phyloP scores from a whole-genome alignment of 2,113 vertebrate species.

The Hydropotes inermis region DNA sequence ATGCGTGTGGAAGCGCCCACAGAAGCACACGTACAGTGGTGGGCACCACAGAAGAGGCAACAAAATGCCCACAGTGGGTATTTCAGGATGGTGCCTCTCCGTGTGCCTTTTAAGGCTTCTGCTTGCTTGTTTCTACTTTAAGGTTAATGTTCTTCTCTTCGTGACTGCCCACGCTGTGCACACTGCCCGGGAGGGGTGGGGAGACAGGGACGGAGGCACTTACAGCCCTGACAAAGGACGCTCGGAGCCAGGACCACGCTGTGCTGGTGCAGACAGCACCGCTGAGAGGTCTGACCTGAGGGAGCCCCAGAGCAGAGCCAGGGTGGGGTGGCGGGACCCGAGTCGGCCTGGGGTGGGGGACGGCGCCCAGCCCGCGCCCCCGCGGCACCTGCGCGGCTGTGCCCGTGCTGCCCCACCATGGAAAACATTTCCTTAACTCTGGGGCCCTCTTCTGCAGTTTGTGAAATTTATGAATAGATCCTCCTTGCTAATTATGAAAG shows the following conservation, averaged over 20 bases:
- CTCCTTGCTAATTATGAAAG: not conserved
- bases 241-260: rapidly evolving
- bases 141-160: not conserved
- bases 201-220: not conserved
- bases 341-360: rapidly evolving
- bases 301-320: rapidly evolving
- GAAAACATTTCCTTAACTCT: not conserved
- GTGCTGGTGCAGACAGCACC: rapidly evolving
- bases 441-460: not conserved
- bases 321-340: rapidly evolving
- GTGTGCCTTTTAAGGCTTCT: not conserved
- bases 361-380: rapidly evolving
- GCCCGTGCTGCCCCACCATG: rapidly evolving
- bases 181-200: rapidly evolving
- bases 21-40: rapidly evolving
- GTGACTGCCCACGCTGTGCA: rapidly evolving
- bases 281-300: rapidly evolving
- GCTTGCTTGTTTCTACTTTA: not conserved
- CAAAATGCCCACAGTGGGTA: rapidly evolving
- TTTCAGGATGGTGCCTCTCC: rapidly evolving
- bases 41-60: rapidly evolving
- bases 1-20: rapidly evolving
- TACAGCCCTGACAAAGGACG: rapidly evolving
- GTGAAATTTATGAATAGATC: rapidly evolving
- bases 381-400: rapidly evolving